Evolutionary conservation across 2,797 vertebrate genomes (phyloP).

Genomic region (Loris lydekkerianus): DNA sequence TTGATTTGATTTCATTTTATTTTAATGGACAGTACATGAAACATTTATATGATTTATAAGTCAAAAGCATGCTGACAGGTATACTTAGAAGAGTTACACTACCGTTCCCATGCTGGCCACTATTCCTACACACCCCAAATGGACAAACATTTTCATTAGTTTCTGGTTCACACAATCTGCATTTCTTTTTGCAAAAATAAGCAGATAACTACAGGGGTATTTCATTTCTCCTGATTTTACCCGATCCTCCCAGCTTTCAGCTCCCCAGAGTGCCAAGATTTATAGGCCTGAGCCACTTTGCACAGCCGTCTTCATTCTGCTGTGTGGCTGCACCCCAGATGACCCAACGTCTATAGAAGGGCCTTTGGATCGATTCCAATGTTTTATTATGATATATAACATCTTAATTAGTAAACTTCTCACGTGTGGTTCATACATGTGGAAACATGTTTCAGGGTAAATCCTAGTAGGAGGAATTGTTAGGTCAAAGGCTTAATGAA

Average conservation of each 20-base stretch:
- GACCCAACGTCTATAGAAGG: neutral
- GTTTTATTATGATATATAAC: conserved; percentile 44
- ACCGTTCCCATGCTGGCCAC: neutral
- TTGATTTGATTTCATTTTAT: conserved; percentile 67
- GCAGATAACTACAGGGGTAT: neutral
- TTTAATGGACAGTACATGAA: conserved; percentile 34
- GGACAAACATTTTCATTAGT: neutral
- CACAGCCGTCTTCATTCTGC: neutral
- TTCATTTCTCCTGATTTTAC: too few relatives aligned
- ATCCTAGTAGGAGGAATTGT: conserved; percentile 44
- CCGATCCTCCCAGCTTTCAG: too few relatives aligned
- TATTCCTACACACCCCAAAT: neutral
- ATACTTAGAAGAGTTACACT: neutral
- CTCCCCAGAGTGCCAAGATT: neutral
- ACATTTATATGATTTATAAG: conserved; percentile 44
- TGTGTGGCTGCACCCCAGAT: neutral
- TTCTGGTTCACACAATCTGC: neutral
- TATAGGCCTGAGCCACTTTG: neutral
- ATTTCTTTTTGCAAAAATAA: conserved; percentile 39
- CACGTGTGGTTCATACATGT: conserved; percentile 5
- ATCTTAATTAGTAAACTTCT: conserved; percentile 1
- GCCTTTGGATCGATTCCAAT: neutral
- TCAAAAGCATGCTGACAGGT: conserved; percentile 37
- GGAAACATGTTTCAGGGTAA: conserved; percentile 28
- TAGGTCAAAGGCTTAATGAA: neutral